phyloP scores from a whole-genome alignment of 2,797 vertebrate genomes.

The Parauchenoglanis ngamensis region DNA sequence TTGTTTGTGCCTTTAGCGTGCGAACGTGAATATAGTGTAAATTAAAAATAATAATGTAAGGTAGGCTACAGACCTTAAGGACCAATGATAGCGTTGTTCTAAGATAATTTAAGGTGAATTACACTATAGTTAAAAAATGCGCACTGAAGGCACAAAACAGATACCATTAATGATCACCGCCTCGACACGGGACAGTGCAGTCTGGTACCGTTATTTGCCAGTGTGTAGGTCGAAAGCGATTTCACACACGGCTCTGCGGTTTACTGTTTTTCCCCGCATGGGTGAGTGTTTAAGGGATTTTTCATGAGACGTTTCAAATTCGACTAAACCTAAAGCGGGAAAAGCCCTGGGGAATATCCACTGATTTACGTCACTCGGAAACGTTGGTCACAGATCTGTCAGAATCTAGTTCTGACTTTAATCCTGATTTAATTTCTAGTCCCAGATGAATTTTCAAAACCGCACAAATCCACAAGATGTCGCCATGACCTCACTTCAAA shows the following conservation, averaged over 20 bases:
- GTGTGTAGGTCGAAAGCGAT: background rate
- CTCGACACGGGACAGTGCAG: no score
- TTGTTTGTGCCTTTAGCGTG: background rate
- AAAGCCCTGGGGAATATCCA: background rate
- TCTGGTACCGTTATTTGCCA: no score
- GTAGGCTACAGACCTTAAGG: background rate
- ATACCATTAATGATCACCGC: background rate
- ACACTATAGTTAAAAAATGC: background rate
- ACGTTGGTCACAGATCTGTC: background rate
- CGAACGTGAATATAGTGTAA: background rate
- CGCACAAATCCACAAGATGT: slow-evolving; percentile 53
- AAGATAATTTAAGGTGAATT: background rate
- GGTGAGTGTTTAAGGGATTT: background rate
- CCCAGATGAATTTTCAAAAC: slow-evolving; percentile 24
- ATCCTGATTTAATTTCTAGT: slow-evolving; percentile 10
- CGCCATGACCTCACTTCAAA: slow-evolving; percentile 46
- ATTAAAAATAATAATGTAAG: background rate
- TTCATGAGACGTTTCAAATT: background rate
- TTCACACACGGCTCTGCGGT: background rate
- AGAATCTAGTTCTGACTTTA: background rate
- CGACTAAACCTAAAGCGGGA: background rate
- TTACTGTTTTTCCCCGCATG: no score
- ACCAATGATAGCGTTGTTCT: background rate
- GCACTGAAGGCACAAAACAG: no score
- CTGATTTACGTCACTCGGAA: background rate